A percentile compares a stretch with the other conserved stretches of the same genome.
Conservation (phyloP, 1,140 invertebrate species). For the Drosophila pallidifrons region DNA sequence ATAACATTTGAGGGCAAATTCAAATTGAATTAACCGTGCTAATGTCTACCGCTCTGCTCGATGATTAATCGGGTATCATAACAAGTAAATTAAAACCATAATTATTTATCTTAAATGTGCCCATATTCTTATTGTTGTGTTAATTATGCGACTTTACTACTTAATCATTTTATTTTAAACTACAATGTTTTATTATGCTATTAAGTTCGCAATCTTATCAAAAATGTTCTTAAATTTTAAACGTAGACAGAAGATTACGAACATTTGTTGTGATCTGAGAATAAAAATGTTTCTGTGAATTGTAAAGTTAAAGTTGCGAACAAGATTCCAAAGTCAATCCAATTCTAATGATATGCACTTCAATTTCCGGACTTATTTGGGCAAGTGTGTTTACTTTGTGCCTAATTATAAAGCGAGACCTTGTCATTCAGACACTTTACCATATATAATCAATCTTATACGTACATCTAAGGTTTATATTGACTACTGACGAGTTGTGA, state of each 20-base stretch:
- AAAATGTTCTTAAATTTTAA: not conserved
- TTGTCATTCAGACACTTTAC: not conserved
- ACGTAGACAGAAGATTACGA: not conserved
- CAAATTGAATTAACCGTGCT: not conserved
- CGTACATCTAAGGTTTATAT: not conserved
- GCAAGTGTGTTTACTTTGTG: not conserved
- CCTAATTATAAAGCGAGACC: slow-evolving; percentile 1
- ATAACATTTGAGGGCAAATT: not conserved
- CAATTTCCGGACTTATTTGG: not conserved
- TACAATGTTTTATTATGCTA: not conserved
- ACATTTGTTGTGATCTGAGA: too few species aligned
- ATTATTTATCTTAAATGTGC: not conserved
- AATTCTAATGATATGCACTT: not conserved
- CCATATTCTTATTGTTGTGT: not conserved
- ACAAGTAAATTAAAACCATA: too few species aligned
- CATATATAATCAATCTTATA: not conserved
- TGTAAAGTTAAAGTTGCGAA: not conserved
- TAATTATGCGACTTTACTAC: not conserved
- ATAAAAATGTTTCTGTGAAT: too few species aligned
- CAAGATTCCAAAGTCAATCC: not conserved
- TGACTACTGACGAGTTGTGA: not conserved
- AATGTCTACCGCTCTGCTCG: not conserved
- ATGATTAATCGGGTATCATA: too few species aligned
- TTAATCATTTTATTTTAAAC: slow-evolving; percentile 1
- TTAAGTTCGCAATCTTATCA: not conserved